Evolutionary conservation across 2,888 invertebrate species (phyloP).

Genomic region (Iphiclides podalirius): DNA sequence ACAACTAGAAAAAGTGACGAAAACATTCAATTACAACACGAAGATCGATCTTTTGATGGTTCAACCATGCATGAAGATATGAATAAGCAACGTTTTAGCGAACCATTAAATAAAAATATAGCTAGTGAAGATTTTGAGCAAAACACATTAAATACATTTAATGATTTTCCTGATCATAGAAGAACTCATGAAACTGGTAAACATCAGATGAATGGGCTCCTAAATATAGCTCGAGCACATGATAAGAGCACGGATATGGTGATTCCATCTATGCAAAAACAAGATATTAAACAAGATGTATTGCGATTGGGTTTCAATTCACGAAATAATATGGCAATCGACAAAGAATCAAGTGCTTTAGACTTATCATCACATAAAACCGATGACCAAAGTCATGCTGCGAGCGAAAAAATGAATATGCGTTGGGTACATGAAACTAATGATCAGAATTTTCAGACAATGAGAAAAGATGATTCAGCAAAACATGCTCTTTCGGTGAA

Average conservation of each 20-base stretch:
- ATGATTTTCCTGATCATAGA: neutral
- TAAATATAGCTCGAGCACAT: slow-evolving; percentile 4
- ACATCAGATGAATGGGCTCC: neutral
- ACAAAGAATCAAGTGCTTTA: neutral
- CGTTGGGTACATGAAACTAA: neutral
- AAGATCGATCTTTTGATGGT: neutral
- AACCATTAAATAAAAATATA: neutral
- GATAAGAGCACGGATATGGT: neutral
- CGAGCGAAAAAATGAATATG: neutral
- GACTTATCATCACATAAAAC: neutral
- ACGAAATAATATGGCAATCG: neutral
- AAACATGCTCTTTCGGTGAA: slow-evolving; percentile 2
- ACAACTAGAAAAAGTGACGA: neutral
- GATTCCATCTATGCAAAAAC: slow-evolving; percentile 2
- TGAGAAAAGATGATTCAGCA: slow-evolving; percentile 3
- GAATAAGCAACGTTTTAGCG: neutral
- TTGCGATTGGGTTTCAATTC: neutral
- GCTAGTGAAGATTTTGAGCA: neutral
- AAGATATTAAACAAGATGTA: neutral
- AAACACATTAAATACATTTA: neutral
- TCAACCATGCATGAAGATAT: neutral
- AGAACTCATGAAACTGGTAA: neutral
- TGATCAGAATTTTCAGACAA: neutral
- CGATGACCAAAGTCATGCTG: neutral
- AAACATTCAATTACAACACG: neutral